Evolutionary conservation across 2,113 vertebrate species (phyloP), one percentile per base, ranked within the genome.

Genomic region (Halcyon senegalensis): DNA sequence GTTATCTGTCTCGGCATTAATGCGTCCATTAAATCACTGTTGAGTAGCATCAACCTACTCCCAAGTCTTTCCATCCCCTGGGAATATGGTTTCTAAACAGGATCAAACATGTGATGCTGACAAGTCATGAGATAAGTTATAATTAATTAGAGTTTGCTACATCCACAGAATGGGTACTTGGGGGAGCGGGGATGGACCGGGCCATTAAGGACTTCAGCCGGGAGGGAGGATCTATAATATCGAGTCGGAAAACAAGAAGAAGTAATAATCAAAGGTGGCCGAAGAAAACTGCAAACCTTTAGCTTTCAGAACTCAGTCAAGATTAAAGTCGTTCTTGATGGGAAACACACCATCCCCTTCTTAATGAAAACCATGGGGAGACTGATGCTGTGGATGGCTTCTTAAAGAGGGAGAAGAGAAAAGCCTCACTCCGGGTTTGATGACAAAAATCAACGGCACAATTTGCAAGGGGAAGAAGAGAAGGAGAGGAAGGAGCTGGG

Each of bases 41-140:
- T 60, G 95, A 97, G 92, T 85, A 95, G 33, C 95, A 89, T 91
- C 89, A 68, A 79, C 95, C 93, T 62, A 84, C 86, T 94, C 98
- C 95, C 30, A 13, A 91, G 94, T 94, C 23, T 89, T 90, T 91
- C 84, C 16, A 23, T 95, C 93, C 89, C 86, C 53, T 60, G 97
- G 95, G 96, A 97, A 97, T 94, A 96, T 91, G 97, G 97, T 97
- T 98, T 96, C 95, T 89, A 97, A 97, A 95, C 95, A 87, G 73
- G 85, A 91, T 63, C 78, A 97, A 97, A 95, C 95, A 92, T 95
- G 96, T 60, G 91, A 93, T 96, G 96, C 92, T 89, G 94, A 97
- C 93, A 96, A 97, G 90, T 87, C 93, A 90, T 76, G 95, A 97
- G 96, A 88, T 86, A 95, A 93, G 84, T 95, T 96, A 91, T 97